Base-by-base conservation (phyloP, 2,113 vertebrate species). In the Tichodroma muraria region DNA sequence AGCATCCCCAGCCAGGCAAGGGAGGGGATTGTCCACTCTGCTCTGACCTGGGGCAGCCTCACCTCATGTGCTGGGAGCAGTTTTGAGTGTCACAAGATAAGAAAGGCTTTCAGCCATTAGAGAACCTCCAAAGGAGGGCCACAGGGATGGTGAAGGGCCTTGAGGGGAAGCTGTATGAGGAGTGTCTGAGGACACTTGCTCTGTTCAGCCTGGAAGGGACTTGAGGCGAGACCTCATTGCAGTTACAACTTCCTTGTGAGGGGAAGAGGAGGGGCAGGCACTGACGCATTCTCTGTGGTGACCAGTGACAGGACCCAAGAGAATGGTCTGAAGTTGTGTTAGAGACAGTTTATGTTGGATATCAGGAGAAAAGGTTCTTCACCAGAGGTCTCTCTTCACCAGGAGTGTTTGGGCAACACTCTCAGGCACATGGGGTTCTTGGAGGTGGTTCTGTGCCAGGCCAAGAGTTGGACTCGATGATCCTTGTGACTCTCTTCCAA, bases 1-100 rank as follows among this genome's bases (percentile, higher is more conserved):
- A 75, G 11, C 53, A 60, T 30, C 0, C 0, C 13, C n/a, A 60
- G 47, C 4, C 0, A 0, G 28, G 54, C 30, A 38, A 27, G 47
- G n/a, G 9, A 31, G 24, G 35, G 28, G 24, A 68, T 60, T 66
- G 33, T 40, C 33, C 38, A 0, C 23, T 52, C 38, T 73, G 44
- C 7, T 60, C 44, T 52, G 77, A 1, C 0, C 27, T 65, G 59
- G 27, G 38, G 19, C 0, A 0, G 37, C 33, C 8, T 66, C 44
- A 38, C 5, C 22, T 66, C 9, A 0, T 10, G 9, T 13, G 0
- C 24, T 61, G 38, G 7, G 8, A 10, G 3, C 6, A 17, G 8
- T 15, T 75, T 13, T 15, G 5, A 20, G 9, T 10, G 2, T 10
- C 20, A 25, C 33, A 40, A 25, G 7, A 7, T 10, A 16, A 44